Conservation (phyloP, 2,113 vertebrate species). For the Maccullochella peelii region DNA sequence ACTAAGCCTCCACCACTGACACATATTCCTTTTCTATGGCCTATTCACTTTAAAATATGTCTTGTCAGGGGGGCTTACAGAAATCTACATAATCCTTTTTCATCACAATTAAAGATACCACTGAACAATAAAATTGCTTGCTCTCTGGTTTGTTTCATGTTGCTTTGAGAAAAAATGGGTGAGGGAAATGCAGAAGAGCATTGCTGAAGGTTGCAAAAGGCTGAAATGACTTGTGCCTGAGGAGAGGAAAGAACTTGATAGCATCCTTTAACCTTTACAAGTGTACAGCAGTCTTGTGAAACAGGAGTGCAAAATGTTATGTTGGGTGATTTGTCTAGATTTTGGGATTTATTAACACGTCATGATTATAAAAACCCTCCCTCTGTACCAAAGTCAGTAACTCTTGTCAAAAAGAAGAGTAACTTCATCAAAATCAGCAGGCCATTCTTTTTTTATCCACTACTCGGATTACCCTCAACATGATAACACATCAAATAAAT, state of each 20-base stretch:
- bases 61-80: constrained; percentile 86
- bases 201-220: constrained; percentile 64
- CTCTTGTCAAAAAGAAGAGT: not conserved
- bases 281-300: constrained; percentile 12
- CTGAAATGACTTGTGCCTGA: constrained; percentile 39
- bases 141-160: constrained; percentile 86
- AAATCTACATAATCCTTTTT: constrained; percentile 89
- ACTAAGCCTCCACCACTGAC: constrained; percentile 86
- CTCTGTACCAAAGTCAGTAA: not conserved
- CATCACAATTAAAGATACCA: constrained; percentile 89
- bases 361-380: not conserved
- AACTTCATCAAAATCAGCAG: not conserved
- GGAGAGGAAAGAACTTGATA: constrained; percentile 11
- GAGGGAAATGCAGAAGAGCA: constrained; percentile 62
- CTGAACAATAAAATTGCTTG: constrained; percentile 89
- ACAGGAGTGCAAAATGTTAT: not conserved
- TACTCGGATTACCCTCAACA: constrained; percentile 5
- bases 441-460: not conserved
- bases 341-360: not conserved
- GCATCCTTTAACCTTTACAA: constrained; percentile 31
- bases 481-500: not conserved
- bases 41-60: constrained; percentile 87
- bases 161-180: constrained; percentile 67
- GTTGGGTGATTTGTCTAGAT: constrained; percentile 4
- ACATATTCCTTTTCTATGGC: constrained; percentile 85